Conservation (phyloP, 2,797 vertebrate species). For the Sebastes wilsoni region DNA sequence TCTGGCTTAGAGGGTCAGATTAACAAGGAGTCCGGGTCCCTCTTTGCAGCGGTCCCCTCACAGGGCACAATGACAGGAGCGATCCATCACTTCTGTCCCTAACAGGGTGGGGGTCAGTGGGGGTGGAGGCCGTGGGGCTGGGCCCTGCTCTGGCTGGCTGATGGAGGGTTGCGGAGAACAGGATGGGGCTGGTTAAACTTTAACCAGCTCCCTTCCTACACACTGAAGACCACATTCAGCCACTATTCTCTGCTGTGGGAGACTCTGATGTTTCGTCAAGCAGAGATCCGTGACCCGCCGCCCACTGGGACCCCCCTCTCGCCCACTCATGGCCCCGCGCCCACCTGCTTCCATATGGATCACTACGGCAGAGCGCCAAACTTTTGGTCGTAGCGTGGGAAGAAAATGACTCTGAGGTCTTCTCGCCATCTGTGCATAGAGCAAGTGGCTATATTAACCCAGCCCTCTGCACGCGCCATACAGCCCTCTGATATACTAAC, state of each 20-base stretch:
- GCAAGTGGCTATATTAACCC: constrained; percentile 59
- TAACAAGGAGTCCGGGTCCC: constrained; percentile 77
- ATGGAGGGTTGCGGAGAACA: constrained; percentile 65
- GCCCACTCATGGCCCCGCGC: constrained; percentile 70
- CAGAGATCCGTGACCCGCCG: constrained; percentile 70
- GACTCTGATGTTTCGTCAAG: constrained; percentile 69
- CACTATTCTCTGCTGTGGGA: constrained; percentile 70
- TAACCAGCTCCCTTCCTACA: constrained; percentile 89
- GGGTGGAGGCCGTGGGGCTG: constrained; percentile 59
- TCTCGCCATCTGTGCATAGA: constrained; percentile 46
- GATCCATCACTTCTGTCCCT: constrained; percentile 84
- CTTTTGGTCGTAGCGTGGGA: constrained; percentile 70
- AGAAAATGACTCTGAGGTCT: constrained; percentile 61
- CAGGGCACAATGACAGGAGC: constrained; percentile 78
- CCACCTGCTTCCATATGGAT: constrained; percentile 75
- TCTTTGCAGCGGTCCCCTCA: constrained; percentile 72
- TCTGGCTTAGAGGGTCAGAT: constrained; percentile 79
- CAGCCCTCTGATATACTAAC: constrained; percentile 51
- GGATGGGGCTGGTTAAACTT: constrained; percentile 95
- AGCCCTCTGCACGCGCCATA: constrained; percentile 62
- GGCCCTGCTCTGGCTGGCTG: constrained; percentile 56
- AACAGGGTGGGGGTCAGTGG: constrained; percentile 85
- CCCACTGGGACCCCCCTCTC: constrained; percentile 76
- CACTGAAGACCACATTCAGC: constrained; percentile 82
- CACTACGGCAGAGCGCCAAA: constrained; percentile 25